A percentile compares a stretch with the other conserved stretches of the same genome.
These are phyloP conservation scores for Pseudotriccus pelzelni DNA, from an alignment of 2,797 vertebrate species.

Conservation along the genomic window DNA sequence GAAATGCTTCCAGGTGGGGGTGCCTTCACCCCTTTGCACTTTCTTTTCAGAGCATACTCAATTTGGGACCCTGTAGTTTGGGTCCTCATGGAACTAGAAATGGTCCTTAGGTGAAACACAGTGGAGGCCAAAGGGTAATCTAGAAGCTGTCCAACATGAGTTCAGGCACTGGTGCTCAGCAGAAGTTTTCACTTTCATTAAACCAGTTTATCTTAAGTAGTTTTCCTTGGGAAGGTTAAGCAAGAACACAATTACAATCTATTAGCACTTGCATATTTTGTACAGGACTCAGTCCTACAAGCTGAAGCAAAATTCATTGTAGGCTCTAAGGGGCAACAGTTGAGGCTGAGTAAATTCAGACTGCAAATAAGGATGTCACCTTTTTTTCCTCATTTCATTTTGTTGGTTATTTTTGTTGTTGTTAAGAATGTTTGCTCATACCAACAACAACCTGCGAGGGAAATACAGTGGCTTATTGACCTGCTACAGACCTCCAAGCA, in stretches of 20 bases:
- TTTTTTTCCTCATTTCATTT: not conserved
- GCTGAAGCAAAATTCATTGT: not conserved
- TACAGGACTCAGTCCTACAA: not conserved
- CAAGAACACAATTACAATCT: not conserved
- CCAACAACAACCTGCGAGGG: not conserved
- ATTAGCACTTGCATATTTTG: not conserved
- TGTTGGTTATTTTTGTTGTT: not conserved
- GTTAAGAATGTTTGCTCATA: not conserved
- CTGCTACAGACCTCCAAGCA: not conserved
- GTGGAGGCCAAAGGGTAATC: accelerated
- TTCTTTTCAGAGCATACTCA: not conserved
- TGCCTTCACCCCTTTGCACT: not conserved
- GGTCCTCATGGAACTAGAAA: not conserved
- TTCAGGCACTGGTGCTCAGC: not conserved
- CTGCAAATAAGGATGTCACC: not conserved
- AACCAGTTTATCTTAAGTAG: not conserved
- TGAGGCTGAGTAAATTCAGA: not conserved
- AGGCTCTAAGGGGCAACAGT: not conserved
- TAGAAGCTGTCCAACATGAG: not conserved
- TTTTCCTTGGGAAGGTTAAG: not conserved
- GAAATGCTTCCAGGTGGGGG: not conserved
- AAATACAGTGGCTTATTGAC: not conserved
- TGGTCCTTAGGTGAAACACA: not conserved
- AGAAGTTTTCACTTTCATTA: conserved; percentile 7
- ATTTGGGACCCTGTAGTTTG: not conserved